Conservation (phyloP, 2,113 vertebrate species). For the Raja brachyura region DNA sequence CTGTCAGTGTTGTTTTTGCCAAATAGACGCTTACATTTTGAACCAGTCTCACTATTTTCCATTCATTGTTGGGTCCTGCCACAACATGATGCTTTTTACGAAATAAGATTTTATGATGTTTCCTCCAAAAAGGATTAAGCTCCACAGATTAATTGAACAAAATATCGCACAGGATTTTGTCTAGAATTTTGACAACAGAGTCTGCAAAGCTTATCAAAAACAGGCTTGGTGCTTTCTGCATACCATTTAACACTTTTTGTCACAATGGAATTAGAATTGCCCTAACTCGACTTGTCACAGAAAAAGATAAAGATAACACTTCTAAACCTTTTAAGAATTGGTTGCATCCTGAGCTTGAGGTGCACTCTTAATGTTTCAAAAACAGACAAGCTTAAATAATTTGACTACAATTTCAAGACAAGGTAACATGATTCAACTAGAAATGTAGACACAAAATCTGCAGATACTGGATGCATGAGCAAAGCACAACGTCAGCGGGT, state of each 20-base stretch:
- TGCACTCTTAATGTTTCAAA: background rate
- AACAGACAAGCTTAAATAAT: background rate
- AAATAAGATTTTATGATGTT: background rate
- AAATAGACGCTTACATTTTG: background rate
- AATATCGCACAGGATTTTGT: background rate
- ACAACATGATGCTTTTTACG: background rate
- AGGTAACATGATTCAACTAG: background rate
- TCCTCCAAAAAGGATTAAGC: background rate
- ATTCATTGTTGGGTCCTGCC: background rate
- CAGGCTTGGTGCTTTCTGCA: background rate
- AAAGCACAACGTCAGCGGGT: no score
- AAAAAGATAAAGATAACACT: background rate
- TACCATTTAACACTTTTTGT: background rate
- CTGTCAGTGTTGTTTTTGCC: background rate
- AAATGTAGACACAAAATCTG: background rate
- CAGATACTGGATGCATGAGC: no score
- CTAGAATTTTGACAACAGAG: no score
- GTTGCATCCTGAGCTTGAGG: background rate
- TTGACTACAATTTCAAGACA: background rate
- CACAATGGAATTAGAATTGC: background rate
- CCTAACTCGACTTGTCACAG: background rate
- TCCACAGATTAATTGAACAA: background rate
- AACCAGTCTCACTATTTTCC: background rate
- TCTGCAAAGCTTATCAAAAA: background rate
- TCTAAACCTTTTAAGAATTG: background rate